Base-by-base conservation (phyloP, 2,888 invertebrate species). In the Calliopum simillimum region DNA sequence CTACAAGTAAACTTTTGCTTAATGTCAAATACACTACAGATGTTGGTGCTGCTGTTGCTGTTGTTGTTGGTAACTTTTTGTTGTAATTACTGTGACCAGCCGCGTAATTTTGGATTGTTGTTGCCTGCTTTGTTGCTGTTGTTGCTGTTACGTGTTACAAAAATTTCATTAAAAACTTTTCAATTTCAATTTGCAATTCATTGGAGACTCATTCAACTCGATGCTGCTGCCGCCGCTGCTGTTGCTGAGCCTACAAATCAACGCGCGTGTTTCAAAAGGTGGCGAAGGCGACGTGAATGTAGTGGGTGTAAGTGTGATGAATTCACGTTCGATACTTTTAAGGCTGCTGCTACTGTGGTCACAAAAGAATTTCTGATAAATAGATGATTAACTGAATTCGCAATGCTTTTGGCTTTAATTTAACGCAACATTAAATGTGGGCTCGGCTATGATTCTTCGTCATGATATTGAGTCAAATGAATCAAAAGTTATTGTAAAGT, bases 151-250 rank as follows among this genome's bases (percentile, higher is more conserved):
- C 8, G 33, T 33, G 33, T 33, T 33, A 33, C 13, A 53, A 53
- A 53, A 53, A 61, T 21, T 61, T 61, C 44, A 61, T 61, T 61
- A 61, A 61, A 61, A 61, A 61, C 61, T 61, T 61, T 61, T 43
- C 61, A 46, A 44, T 61, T 44, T 61, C 46, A 61, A 61, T 61
- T 61, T 61, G 44, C 46, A 46, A 61, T 61, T 46, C 61, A 61
- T 21, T 46, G 61, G 21, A 46, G 61, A 53, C 53, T 51, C 51
- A 51, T 51, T 51, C 51, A 19, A 16, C 13, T 46, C 12, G 46
- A 21, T 61, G 41, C 21, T 44, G 41, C 61, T 58, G 44, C 12
- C 3, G 59, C 41, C 16, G 59, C 21, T 19, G 16, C n/a, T n/a
- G n/a, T n/a, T n/a, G n/a, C n/a, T n/a, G n/a, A n/a, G n/a, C 5